These are phyloP conservation scores for Lycaon pictus DNA, from an alignment of 2,113 vertebrate species.

Conservation along the genomic window DNA sequence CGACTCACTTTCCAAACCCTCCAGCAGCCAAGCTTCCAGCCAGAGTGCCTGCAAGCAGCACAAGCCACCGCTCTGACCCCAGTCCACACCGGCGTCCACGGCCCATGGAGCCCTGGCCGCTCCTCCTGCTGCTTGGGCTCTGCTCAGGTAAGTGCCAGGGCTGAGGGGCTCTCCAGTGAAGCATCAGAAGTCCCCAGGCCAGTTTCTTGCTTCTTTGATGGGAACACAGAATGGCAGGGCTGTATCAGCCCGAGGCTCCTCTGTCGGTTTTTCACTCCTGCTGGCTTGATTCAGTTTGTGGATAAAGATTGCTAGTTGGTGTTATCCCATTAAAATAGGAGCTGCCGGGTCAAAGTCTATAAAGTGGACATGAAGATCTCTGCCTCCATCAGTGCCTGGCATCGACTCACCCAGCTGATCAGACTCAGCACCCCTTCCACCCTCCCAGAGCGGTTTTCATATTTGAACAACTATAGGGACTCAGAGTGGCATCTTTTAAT, in stretches of 20 bases:
- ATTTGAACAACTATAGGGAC: not conserved
- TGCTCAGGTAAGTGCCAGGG: slow-evolving; percentile 81
- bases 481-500: not conserved
- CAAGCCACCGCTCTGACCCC: not conserved
- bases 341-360: not conserved
- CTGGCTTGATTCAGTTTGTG: not conserved
- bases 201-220: not conserved
- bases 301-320: not conserved
- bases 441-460: not conserved
- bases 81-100: not conserved
- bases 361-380: not conserved
- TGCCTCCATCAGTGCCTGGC: not conserved
- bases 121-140: slow-evolving; percentile 78
- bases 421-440: rapidly evolving
- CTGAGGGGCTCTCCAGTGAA: not conserved
- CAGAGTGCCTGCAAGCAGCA: not conserved
- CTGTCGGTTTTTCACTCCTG: not conserved
- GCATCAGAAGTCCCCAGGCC: not conserved
- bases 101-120: slow-evolving; percentile 50
- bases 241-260: not conserved
- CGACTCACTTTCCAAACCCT: slow-evolving; percentile 13
- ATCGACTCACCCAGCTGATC: not conserved
- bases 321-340: not conserved
- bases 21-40: slow-evolving; percentile 44
- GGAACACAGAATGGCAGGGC: not conserved